Evolutionary conservation across 2,888 invertebrate genomes (phyloP), one percentile per base, ranked within the genome.

Genomic region (Belgica antarctica): DNA sequence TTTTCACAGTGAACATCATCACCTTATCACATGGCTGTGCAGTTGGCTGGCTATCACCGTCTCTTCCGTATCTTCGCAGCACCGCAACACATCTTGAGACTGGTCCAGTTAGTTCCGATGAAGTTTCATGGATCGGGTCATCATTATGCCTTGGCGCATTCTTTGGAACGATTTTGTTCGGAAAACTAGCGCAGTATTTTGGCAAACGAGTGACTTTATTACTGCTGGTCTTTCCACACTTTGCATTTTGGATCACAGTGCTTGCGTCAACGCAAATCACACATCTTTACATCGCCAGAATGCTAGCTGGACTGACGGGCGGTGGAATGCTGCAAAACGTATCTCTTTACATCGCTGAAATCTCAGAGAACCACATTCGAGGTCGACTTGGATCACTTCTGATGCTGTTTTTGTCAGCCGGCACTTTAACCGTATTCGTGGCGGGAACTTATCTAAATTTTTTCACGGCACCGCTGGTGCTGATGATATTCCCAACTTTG

Each of bases 331-430:
- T 75, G 31, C 72, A 77, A 4, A 75, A 76, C 0, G 69, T 79
- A 34, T 79, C 80, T 24, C 75, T 79, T 15, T 80, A 75, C 59
- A 75, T 80, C 10, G 75, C 78, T 1, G 80, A 80, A 75, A 80
- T 80, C 24, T 74, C 79, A 0, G 77, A 78, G 71, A 75, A 19
- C 25, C 73, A 73, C 15, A 68, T 73, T 24, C 72, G 74, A 62
- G 74, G 73, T 5, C 65, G 36, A 1, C 28, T 73, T 1, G 72
- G 72, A 12, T 72, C 73, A 22, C 27, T 71, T 10, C 8, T 72
- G 8, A 62, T 72, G 22, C 52, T 73, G 7, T 28, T 69, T 1
- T 71, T 72, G 12, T 72, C 72, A 52, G 47, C 59, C 8, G 73
- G 73, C 17, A 72, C 65, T 12, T n/a, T 73, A 1, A 10, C 71